Conservation (phyloP, 1,140 invertebrate species). For the Drosophila malerkotliana region DNA sequence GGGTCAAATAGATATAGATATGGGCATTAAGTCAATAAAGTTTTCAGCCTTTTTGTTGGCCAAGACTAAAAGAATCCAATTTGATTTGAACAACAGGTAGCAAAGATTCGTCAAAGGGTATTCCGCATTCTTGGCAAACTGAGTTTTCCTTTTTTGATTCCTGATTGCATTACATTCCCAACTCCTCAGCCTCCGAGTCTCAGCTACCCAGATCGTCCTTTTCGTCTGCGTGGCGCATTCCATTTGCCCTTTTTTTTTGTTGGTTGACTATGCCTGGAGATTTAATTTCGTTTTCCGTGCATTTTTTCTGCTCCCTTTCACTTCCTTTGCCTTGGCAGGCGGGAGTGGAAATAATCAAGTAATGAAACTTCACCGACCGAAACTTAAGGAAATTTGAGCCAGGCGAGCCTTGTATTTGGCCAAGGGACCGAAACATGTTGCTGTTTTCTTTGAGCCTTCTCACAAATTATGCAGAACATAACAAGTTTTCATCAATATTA, state of each 20-base stretch:
- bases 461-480: conserved; percentile 65
- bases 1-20: conserved; percentile 15
- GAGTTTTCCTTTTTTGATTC: conserved; percentile 33
- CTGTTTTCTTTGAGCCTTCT: conserved; percentile 20
- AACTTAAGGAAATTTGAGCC: conserved; percentile 23
- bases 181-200: not conserved
- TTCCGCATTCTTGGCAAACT: conserved; percentile 19
- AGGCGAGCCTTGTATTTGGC: conserved; percentile 9
- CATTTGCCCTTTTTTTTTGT: conserved; percentile 38
- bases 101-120: conserved; percentile 27
- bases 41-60: conserved; percentile 31
- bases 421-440: conserved; percentile 32
- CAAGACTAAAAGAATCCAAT: conserved; percentile 33
- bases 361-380: conserved; percentile 54
- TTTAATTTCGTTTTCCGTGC: conserved; percentile 49
- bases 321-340: conserved; percentile 9
- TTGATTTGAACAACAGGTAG: conserved; percentile 2
- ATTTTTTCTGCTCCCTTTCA: conserved; percentile 33
- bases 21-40: conserved; percentile 29
- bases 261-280: conserved; percentile 38
- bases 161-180: conserved; percentile 53
- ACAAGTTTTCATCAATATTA: conserved; percentile 74
- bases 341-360: conserved; percentile 59
- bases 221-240: conserved; percentile 43
- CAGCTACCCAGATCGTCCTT: not conserved